Base-by-base conservation (phyloP, 2,888 invertebrate species). In the Ceriagrion tenellum region DNA sequence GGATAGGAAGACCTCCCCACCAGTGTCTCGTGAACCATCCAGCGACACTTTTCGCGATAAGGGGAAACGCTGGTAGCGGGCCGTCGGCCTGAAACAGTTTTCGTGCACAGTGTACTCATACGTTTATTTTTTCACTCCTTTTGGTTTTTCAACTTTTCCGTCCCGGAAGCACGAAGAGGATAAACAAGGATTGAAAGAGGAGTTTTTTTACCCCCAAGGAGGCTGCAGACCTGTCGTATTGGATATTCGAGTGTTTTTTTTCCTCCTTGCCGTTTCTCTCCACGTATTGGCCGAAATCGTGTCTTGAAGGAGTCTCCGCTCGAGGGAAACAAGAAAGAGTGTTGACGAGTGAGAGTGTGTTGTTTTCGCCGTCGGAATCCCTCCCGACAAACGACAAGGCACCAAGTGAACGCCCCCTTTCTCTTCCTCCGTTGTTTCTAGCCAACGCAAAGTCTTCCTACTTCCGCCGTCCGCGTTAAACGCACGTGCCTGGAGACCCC, bases 11-110 rank as follows among this genome's bases (percentile, higher is more conserved):
- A 93, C 93, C 91, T 63, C 91, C 91, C 91, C 93, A 69, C 93
- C 93, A 93, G 93, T 93, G 69, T 93, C 93, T 93, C 93, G 93
- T 93, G 74, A 93, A 69, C 93, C 93, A 93, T 93, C 93, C 93
- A 40, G 69, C 69, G 63, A 69, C 93, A 47, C 91, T 91, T 91
- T 59, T 63, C 81, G 91, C 91, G 91, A 63, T 26, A 55, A 63
- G 91, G 69, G 47, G 55, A 55, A 89, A 55, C 69, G 47, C 40
- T 47, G 47, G 93, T 47, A 26, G 13, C 55, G 26, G 47, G 89
- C 55, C 89, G 26, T 55, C 93, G 63, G 93, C 91, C 91, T 91
- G 26, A 81, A 81, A 81, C 81, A 81, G 35, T 35, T 23, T 40
- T 23, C 30, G 91, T 47, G 63, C 26, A 93, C 69, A n/a, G 74